Base-by-base conservation (phyloP, 2,888 invertebrate genomes). In the Agonum fuliginosum region DNA sequence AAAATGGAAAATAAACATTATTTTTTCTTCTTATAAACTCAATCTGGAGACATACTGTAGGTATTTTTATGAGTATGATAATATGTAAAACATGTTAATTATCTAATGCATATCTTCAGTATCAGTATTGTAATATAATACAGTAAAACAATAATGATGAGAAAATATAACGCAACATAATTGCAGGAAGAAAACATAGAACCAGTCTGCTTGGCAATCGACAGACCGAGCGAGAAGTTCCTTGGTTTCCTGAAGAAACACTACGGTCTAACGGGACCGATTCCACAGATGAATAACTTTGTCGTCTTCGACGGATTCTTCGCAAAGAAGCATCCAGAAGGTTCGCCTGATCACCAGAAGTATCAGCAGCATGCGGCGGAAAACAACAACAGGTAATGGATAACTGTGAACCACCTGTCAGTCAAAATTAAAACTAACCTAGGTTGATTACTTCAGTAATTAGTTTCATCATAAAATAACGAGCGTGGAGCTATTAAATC, bases 221-320 rank as follows among this genome's bases (percentile, higher is more conserved):
- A 99, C 86, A 91, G 96, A 43, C 99, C 98, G 0, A 98, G 98
- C 0, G 91, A 93, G 65, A 97, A 97, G 86, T 93, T 98, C 83
- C 88, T 95, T 80, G 91, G 91, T 30, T 99, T 99, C 86, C 88
- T 99, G 17, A 88, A 89, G 43, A 96, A 95, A 85, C 94, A 97
- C 86, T 98, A 97, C 86, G 90, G 90, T 24, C 85, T 90, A 43
- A 84, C 86, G 43, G 84, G 85, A 79, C 91, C 92, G 14, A 91
- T 96, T 80, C 93, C 93, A 46, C 97, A 97, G 86, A 92, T 93
- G 83, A 97, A 96, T 86, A 95, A 96, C 85, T 96, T 95, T 87
- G 96, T 95, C 34, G 92, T 97, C 14, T 97, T 93, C 85, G 92
- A 93, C 80, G 94, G 93, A 69, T 96, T 96, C 86, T 96, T 97